These are phyloP conservation scores for Teleogryllus occipitalis DNA, from an alignment of 1,140 invertebrate genomes.

Conservation along the genomic window DNA sequence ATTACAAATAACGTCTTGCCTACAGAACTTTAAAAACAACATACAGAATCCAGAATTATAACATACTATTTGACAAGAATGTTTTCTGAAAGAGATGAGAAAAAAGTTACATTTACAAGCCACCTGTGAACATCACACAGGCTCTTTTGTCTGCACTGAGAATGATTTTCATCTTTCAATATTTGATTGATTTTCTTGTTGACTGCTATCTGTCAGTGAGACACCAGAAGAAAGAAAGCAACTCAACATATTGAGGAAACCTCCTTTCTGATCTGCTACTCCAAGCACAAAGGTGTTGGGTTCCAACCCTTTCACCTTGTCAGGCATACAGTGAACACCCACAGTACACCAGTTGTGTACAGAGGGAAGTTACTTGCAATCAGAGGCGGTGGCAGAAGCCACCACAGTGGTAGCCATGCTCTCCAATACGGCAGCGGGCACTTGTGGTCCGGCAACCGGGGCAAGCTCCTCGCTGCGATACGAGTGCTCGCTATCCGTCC, in stretches of 20 bases:
- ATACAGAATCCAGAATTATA: background rate
- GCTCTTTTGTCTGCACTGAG: too few relatives aligned
- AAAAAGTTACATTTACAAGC: too few relatives aligned
- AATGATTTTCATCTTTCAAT: too few relatives aligned
- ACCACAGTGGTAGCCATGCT: background rate
- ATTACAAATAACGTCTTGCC: background rate
- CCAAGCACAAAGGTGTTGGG: too few relatives aligned
- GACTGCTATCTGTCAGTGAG: too few relatives aligned
- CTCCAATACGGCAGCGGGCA: background rate
- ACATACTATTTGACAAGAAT: too few relatives aligned
- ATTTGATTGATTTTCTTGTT: too few relatives aligned
- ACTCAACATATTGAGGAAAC: too few relatives aligned
- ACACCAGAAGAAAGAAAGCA: too few relatives aligned
- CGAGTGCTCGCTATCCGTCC: constrained; percentile 9
- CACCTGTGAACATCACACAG: too few relatives aligned
- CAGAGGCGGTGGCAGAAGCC: background rate
- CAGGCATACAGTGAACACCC: background rate
- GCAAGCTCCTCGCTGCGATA: background rate
- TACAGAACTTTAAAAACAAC: background rate
- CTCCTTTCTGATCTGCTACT: too few relatives aligned
- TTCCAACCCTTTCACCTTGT: background rate
- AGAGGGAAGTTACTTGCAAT: background rate
- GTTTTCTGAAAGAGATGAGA: too few relatives aligned
- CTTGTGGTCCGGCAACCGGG: background rate
- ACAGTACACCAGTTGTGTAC: background rate